Evolutionary conservation across 2,797 vertebrate species (phyloP).

Genomic region (Leuciscus waleckii): DNA sequence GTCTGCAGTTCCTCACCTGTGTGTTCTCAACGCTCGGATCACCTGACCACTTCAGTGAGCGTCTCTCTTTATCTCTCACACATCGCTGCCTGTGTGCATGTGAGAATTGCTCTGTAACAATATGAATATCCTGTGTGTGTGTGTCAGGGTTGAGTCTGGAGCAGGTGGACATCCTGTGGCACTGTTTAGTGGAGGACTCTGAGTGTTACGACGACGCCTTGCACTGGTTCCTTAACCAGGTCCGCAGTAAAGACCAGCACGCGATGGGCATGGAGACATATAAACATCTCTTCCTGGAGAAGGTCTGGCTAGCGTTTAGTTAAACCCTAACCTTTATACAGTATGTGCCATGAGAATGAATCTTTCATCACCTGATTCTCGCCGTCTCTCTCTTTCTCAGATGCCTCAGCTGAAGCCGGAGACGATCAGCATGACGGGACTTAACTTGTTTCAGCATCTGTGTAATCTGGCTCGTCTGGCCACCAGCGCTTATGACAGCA

Average conservation of each 20-base stretch:
- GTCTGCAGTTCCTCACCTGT: constrained; percentile 96
- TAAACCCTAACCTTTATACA: not conserved
- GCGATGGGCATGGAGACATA: constrained; percentile 99
- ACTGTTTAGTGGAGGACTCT: constrained; percentile 95
- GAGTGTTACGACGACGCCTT: constrained; percentile 97
- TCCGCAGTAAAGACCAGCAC: constrained; percentile 99
- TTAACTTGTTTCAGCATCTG: constrained; percentile 97
- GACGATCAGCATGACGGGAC: constrained; percentile 98
- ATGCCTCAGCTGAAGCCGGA: constrained; percentile 98
- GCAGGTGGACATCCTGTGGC: constrained; percentile 98
- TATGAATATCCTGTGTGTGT: not conserved
- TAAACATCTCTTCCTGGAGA: constrained; percentile 98
- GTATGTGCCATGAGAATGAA: not conserved
- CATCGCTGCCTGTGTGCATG: too few relatives aligned
- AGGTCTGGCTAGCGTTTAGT: constrained; percentile 76
- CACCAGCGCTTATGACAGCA: constrained; percentile 94
- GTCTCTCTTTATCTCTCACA: not conserved
- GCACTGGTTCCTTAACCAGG: constrained; percentile 99
- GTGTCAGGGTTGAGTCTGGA: constrained; percentile 92
- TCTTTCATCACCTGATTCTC: not conserved
- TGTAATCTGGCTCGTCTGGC: constrained; percentile 97
- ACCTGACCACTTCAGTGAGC: constrained; percentile 98
- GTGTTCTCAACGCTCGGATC: constrained; percentile 98
- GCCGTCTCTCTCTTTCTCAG: constrained; percentile 70
- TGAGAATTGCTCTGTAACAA: not conserved